phyloP scores from a whole-genome alignment of 1,140 invertebrate genomes.

The Drosophila burlai region DNA sequence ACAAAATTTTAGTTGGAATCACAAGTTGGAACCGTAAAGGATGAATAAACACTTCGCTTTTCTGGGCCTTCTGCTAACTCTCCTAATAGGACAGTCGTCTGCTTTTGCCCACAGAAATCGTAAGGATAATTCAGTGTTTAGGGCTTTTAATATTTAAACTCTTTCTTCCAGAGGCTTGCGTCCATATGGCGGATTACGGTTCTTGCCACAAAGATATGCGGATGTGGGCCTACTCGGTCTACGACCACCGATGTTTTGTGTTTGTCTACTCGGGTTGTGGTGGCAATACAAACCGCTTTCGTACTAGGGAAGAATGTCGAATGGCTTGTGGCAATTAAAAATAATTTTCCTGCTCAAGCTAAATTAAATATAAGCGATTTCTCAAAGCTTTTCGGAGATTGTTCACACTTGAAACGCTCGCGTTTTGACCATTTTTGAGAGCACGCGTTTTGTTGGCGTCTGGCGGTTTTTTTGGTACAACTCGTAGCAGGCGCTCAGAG shows the following conservation, averaged over 20 bases:
- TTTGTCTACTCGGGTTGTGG: constrained; percentile 23
- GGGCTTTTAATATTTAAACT: background rate
- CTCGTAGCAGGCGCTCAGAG: constrained; percentile 58
- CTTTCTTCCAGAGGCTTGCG: background rate
- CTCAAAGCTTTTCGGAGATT: background rate
- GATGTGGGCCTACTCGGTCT: constrained; percentile 4
- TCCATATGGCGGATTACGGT: background rate
- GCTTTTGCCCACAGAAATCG: background rate
- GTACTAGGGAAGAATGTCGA: constrained; percentile 4
- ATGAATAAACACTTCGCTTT: background rate
- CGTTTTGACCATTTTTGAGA: constrained; percentile 42
- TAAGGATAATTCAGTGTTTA: background rate
- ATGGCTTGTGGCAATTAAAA: background rate
- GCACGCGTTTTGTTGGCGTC: constrained; percentile 55
- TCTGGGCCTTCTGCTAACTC: background rate
- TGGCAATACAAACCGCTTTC: constrained; percentile 44
- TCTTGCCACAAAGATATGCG: background rate
- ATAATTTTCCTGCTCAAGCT: background rate
- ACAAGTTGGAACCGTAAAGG: background rate
- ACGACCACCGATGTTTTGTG: background rate
- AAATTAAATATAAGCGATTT: background rate
- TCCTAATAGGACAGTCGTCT: background rate
- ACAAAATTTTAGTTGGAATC: background rate
- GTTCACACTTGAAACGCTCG: constrained; percentile 25
- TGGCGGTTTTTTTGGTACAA: constrained; percentile 76